Evolutionary conservation across 2,113 vertebrate genomes (phyloP), one percentile per base, ranked within the genome.

Genomic region (Etheostoma spectabile): DNA sequence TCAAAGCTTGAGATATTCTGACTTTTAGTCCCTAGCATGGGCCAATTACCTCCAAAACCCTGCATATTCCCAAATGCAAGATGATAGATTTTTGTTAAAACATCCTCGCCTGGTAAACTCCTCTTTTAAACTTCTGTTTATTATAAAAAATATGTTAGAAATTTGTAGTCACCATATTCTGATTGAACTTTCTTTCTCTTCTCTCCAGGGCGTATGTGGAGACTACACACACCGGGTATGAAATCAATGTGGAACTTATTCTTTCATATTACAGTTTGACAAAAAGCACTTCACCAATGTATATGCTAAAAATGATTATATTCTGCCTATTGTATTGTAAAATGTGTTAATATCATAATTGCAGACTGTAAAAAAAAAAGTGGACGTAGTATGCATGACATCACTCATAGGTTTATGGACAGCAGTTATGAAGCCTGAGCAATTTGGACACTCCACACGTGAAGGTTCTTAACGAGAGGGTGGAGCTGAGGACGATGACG

Each of bases 151-250:
- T 61, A 33, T 53, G n/a, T 42, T 7, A 4, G 21, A 10, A 4
- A 62, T 22, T 10, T 74, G 7, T 33, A 67, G 15, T 60, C 63
- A 33, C 24, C 51, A 53, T 52, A 1, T 66, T 27, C 42, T 65
- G 14, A 65, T 51, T 2, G 4, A 21, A 48, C 64, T 48, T 6
- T 33, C 30, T 73, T 62, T 24, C 12, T 83, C 0, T 86, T 80
- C 12, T 86, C 80, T 91, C 1, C 89, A 99, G 98, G 98, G 98
- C 80, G 93, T 97, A 38, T 99, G 98, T 87, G 96, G 96, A 78
- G 98, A 99, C 77, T 97, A 98, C 89, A 94, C 97, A 7, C 98
- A 99, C 89, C 94, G 98, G 97, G 98, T 99, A 96, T 97, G 96
- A 87, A 82, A 5, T 27, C 13, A 6, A 8, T 6, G 3, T 33